phyloP scores from a whole-genome alignment of 2,888 invertebrate genomes.

The Ditula angustiorana region DNA sequence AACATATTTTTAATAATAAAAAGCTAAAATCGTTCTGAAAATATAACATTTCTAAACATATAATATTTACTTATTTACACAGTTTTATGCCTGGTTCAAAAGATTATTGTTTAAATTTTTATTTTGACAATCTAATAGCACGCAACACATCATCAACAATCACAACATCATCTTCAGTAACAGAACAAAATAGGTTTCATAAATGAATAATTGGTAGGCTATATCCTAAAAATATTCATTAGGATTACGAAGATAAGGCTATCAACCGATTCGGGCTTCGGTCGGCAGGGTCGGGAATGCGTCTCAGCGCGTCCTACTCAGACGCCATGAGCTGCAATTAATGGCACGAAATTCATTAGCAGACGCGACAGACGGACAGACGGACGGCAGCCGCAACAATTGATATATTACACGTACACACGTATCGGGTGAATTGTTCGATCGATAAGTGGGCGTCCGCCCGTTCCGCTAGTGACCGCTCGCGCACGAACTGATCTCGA shows the following conservation, averaged over 20 bases:
- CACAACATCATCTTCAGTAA: not conserved
- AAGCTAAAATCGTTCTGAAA: too few species aligned
- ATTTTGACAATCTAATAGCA: too few species aligned
- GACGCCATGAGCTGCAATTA: constrained; percentile 38
- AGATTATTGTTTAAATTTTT: too few species aligned
- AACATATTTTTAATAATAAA: too few species aligned
- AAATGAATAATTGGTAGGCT: not conserved
- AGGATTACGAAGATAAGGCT: constrained; percentile 7
- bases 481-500: constrained; percentile 9
- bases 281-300: constrained; percentile 8
- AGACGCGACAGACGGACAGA: constrained; percentile 54
- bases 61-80: too few species aligned
- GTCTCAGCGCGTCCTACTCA: constrained; percentile 12
- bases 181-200: not conserved
- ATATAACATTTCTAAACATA: too few species aligned
- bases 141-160: too few species aligned
- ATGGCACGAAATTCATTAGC: constrained; percentile 43
- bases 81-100: too few species aligned
- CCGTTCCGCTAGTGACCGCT: constrained; percentile 30
- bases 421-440: constrained; percentile 75
- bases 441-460: constrained; percentile 76
- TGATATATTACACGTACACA: constrained; percentile 74
- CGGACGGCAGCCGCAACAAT: constrained; percentile 55
- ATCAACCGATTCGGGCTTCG: constrained; percentile 1
- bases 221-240: not conserved